Percentiles rank a stretch among this genome's conserved stretches.
Evolutionary conservation across 2,888 invertebrate genomes (phyloP).

Genomic region (Priocnemis perturbator): DNA sequence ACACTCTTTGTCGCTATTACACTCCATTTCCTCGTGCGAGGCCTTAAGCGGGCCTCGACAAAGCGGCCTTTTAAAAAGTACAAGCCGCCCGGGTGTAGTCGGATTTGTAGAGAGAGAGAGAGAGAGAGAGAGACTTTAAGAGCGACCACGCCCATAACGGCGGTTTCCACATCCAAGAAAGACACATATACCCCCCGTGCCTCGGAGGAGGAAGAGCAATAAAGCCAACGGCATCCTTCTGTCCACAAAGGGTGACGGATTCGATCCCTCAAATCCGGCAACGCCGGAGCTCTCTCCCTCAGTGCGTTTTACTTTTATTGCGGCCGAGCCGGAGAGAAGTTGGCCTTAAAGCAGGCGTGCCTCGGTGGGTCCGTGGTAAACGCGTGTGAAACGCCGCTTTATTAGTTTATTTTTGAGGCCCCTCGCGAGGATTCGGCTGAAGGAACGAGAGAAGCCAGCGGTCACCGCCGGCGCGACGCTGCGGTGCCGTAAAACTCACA

Average conservation of each 20-base stretch:
- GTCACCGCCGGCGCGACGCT: slow-evolving; percentile 25
- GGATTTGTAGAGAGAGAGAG: slow-evolving; percentile 35
- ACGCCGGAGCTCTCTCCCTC: slow-evolving; percentile 31
- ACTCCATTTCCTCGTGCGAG: slow-evolving; percentile 29
- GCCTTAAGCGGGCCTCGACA: slow-evolving; percentile 22
- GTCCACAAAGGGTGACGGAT: slow-evolving; percentile 58
- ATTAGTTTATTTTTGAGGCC: slow-evolving; percentile 67
- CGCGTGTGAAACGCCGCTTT: slow-evolving; percentile 56
- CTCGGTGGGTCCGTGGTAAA: slow-evolving; percentile 39
- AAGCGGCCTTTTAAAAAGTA: slow-evolving; percentile 43
- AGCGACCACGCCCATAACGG: slow-evolving; percentile 38
- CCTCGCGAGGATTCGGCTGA: slow-evolving; percentile 28
- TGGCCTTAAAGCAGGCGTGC: slow-evolving; percentile 11
- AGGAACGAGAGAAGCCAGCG: slow-evolving; percentile 27
- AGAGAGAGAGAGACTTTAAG: slow-evolving; percentile 30
- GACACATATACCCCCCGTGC: slow-evolving; percentile 6
- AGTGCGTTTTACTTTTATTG: slow-evolving; percentile 51
- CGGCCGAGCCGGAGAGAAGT: slow-evolving; percentile 21
- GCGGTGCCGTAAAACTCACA: slow-evolving; percentile 43
- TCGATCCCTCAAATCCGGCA: slow-evolving; percentile 51
- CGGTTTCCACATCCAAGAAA: slow-evolving; percentile 36
- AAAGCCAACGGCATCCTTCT: slow-evolving; percentile 47
- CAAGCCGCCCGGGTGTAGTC: slow-evolving; percentile 2
- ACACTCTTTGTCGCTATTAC: slow-evolving; percentile 38
- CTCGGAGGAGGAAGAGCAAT: slow-evolving; percentile 44